A percentile compares a stretch with the other conserved stretches of the same genome.
phyloP scores from a whole-genome alignment of 2,113 vertebrate genomes.

The Marmota monax region DNA sequence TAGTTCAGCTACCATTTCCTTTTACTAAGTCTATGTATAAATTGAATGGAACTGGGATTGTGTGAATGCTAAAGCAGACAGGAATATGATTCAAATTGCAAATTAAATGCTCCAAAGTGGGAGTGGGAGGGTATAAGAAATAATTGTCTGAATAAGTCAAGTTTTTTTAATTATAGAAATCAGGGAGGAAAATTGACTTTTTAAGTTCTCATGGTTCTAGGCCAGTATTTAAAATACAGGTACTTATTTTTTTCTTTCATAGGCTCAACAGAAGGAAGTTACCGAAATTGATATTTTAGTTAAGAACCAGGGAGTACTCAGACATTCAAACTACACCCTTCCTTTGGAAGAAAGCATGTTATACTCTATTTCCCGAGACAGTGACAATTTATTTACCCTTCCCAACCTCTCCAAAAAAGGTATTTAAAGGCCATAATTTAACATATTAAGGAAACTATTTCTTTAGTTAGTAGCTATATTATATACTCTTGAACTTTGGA shows the following conservation, averaged over 20 bases:
- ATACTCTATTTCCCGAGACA: constrained; percentile 91
- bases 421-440: constrained; percentile 76
- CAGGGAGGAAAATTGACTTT: background rate
- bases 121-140: background rate
- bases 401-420: constrained; percentile 91
- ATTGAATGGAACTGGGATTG: background rate
- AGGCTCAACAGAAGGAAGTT: constrained; percentile 95
- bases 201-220: background rate
- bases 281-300: constrained; percentile 94
- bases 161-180: background rate
- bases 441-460: background rate
- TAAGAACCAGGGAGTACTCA: constrained; percentile 91
- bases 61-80: background rate
- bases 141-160: background rate
- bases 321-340: constrained; percentile 91
- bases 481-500: background rate
- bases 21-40: background rate
- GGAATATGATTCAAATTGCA: background rate
- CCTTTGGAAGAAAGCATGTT: constrained; percentile 94
- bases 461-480: constrained; percentile 14
- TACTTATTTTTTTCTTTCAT: constrained; percentile 65
- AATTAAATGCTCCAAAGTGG: background rate
- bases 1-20: background rate
- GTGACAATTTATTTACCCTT: constrained; percentile 92
- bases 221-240: constrained; percentile 52